These are phyloP conservation scores for Drosophila funebris DNA, from an alignment of 1,140 invertebrate genomes.

Conservation along the genomic window DNA sequence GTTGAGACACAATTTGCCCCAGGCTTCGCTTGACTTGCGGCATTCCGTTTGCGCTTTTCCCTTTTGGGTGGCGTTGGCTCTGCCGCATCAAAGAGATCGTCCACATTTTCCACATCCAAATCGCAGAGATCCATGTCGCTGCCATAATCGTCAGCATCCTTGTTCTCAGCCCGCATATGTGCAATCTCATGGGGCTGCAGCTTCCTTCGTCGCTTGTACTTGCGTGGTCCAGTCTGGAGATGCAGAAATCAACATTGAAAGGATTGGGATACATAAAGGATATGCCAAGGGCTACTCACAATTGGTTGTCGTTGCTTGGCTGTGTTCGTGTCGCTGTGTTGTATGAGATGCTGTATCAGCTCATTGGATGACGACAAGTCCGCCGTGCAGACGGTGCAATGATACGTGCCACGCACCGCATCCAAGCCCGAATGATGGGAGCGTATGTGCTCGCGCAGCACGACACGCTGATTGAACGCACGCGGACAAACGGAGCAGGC, in stretches of 20 bases:
- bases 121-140: constrained; percentile 77
- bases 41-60: constrained; percentile 47
- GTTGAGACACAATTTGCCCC: constrained; percentile 31
- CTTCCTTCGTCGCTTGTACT: constrained; percentile 91
- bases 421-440: constrained; percentile 92
- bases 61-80: constrained; percentile 65
- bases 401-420: constrained; percentile 86
- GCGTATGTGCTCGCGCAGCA: constrained; percentile 91
- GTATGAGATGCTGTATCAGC: constrained; percentile 91
- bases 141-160: constrained; percentile 55
- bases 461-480: constrained; percentile 93
- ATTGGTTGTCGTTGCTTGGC: constrained; percentile 90
- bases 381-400: constrained; percentile 90
- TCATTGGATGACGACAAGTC: constrained; percentile 88
- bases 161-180: constrained; percentile 76
- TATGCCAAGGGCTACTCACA: constrained; percentile 83
- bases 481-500: constrained; percentile 96
- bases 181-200: constrained; percentile 87
- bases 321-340: constrained; percentile 92
- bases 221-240: constrained; percentile 87
- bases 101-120: constrained; percentile 79
- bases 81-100: constrained; percentile 83
- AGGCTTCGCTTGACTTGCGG: constrained; percentile 18
- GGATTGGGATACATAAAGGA: neutral
- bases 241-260: too few relatives aligned